Base-by-base conservation (phyloP, 2,797 vertebrate species). In the Protonibea diacanthus region DNA sequence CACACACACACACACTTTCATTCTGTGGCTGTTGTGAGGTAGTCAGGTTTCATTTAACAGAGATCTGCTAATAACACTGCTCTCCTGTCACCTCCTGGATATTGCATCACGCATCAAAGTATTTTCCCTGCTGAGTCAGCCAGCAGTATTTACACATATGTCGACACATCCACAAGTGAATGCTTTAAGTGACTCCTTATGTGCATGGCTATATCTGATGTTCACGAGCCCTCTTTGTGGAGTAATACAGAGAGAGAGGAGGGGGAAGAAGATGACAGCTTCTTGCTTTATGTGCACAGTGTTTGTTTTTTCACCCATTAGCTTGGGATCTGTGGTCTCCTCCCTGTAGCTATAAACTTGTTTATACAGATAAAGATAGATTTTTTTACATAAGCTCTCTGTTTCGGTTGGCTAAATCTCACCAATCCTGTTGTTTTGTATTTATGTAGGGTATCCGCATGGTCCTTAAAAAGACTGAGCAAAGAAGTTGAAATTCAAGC, bases 31-130 rank as follows among this genome's bases (percentile, higher is more conserved):
- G 29, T 2, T 33, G 71, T 77, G 65, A 84, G 51, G 67, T 71
- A 55, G 66, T 69, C 27, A 61, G 60, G 33, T 71, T 83, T 88
- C 67, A 81, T 80, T 88, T 83, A 75, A 73, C 71, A 82, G 55
- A 38, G 42, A 76, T 55, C 68, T 78, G 59, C 47, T 57, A 69
- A 65, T 76, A 74, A 77, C 40, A 6, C 71, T 27, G 60, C 49
- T 74, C 59, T 83, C 44, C 57, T 80, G 74, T 69, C 58, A 74
- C 74, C 56, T 63, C 60, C 57, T 58, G 49, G 12, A 23, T 62
- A 72, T 64, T 68, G 45, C 77, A 53, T 62, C 61, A 81, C 80
- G 25, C 29, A 60, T 76, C 49, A 51, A 47, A 64, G 33, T 66
- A 66, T 79, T 82, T 65, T 29, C 18, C 10, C 17, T 69, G 18